phyloP scores from a whole-genome alignment of 2,888 invertebrate species.

The Baronia brevicornis region DNA sequence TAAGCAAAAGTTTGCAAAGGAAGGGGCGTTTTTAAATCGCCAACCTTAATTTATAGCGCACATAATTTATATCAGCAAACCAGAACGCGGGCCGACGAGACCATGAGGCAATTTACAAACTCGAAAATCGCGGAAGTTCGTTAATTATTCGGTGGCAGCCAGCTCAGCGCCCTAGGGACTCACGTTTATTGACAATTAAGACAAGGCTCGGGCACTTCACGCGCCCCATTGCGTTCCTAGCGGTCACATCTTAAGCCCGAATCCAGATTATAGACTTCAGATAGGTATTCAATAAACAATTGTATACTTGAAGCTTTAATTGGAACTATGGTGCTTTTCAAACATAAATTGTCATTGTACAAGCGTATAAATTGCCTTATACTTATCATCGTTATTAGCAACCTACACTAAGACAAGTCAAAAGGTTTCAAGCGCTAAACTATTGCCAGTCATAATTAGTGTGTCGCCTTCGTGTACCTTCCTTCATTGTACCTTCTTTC shows the following conservation, averaged over 20 bases:
- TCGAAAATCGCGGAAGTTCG: constrained; percentile 74
- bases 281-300: constrained; percentile 6
- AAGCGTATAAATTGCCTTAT: too few relatives aligned
- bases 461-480: too few relatives aligned
- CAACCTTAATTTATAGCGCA: constrained; percentile 67
- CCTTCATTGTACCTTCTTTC: too few relatives aligned
- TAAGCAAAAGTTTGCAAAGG: constrained; percentile 41
- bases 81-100: constrained; percentile 67
- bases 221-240: constrained; percentile 55
- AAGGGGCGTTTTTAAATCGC: constrained; percentile 59
- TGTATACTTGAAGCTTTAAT: background rate
- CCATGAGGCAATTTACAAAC: constrained; percentile 74
- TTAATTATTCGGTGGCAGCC: constrained; percentile 70
- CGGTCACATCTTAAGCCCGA: constrained; percentile 27
- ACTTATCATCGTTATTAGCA: too few relatives aligned
- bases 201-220: constrained; percentile 55
- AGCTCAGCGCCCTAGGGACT: constrained; percentile 53
- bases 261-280: constrained; percentile 9
- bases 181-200: constrained; percentile 73
- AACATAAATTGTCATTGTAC: too few relatives aligned
- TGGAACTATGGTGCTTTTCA: too few relatives aligned
- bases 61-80: constrained; percentile 70
- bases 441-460: too few relatives aligned
- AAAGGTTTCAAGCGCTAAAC: too few relatives aligned
- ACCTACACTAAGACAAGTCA: too few relatives aligned